phyloP scores from a whole-genome alignment of 2,797 vertebrate species.

The Chaenodraco wilsoni region DNA sequence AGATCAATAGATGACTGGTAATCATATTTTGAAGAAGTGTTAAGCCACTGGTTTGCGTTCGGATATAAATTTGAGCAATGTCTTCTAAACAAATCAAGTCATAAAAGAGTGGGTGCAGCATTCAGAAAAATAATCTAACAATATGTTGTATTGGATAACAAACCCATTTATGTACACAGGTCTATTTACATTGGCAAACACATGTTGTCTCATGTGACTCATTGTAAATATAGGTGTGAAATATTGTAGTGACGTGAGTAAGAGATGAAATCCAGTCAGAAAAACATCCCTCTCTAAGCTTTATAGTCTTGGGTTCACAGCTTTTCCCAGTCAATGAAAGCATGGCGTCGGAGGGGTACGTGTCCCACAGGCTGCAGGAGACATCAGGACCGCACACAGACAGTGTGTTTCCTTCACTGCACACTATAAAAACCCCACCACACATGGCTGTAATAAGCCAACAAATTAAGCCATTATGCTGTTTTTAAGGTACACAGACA shows the following conservation, averaged over 20 bases:
- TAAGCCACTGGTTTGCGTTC: neutral
- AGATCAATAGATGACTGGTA: neutral
- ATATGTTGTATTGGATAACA: slow-evolving; percentile 22
- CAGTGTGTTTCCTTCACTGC: slow-evolving; percentile 75
- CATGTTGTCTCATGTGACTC: slow-evolving; percentile 54
- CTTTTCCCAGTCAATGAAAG: slow-evolving; percentile 75
- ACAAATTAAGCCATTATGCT: slow-evolving; percentile 85
- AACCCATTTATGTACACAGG: slow-evolving; percentile 14
- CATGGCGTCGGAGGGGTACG: slow-evolving; percentile 64
- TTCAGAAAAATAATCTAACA: neutral
- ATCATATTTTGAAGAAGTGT: neutral
- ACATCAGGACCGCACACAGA: slow-evolving; percentile 85
- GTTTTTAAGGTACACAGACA: slow-evolving; percentile 85
- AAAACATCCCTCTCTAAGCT: slow-evolving; percentile 43
- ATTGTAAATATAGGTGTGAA: slow-evolving; percentile 44
- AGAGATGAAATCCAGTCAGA: slow-evolving; percentile 51
- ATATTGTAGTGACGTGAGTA: slow-evolving; percentile 45
- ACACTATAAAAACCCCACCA: slow-evolving; percentile 78
- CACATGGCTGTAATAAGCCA: slow-evolving; percentile 87
- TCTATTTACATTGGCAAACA: slow-evolving; percentile 58
- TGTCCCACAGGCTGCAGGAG: slow-evolving; percentile 79
- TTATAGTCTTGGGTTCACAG: slow-evolving; percentile 47
- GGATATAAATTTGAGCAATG: neutral
- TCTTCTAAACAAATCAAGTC: neutral
- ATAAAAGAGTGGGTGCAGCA: slow-evolving; percentile 1